These are phyloP conservation scores for Megalopta genalis DNA, from an alignment of 1,140 invertebrate genomes.

Conservation along the genomic window DNA sequence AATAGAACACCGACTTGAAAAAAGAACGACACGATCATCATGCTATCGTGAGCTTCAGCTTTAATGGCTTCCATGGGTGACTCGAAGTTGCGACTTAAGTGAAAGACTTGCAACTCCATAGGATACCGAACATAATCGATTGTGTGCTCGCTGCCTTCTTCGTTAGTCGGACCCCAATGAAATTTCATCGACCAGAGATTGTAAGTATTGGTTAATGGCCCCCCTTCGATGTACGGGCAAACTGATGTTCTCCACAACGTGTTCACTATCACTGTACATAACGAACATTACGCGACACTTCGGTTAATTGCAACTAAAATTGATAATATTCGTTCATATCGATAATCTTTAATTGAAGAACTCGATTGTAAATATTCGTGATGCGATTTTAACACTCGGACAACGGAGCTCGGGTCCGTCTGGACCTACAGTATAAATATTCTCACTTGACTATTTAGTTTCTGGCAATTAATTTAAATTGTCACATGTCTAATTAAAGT, in stretches of 20 bases:
- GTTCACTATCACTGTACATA: conserved; percentile 60
- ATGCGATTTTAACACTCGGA: too few species aligned
- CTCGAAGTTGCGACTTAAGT: conserved; percentile 65
- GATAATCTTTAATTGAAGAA: too few species aligned
- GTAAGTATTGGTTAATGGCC: conserved; percentile 78
- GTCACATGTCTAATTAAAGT: too few species aligned
- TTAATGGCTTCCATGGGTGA: conserved; percentile 37
- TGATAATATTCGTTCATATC: too few species aligned
- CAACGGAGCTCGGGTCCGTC: too few species aligned
- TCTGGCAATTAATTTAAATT: too few species aligned
- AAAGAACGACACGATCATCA: conserved; percentile 77
- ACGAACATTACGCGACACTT: background rate
- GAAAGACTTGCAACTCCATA: conserved; percentile 81
- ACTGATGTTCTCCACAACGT: conserved; percentile 54
- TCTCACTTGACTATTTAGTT: too few species aligned
- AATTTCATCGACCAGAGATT: conserved; percentile 80
- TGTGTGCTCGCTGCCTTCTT: conserved; percentile 82
- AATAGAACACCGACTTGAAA: conserved; percentile 70
- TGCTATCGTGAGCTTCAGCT: conserved; percentile 35
- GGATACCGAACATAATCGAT: conserved; percentile 80
- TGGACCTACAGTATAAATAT: too few species aligned
- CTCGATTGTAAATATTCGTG: too few species aligned
- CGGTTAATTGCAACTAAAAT: too few species aligned
- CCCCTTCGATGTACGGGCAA: conserved; percentile 78
- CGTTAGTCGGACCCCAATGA: conserved; percentile 81